Base-by-base conservation (phyloP, 1,140 invertebrate species). In the Ectropis grisescens region DNA sequence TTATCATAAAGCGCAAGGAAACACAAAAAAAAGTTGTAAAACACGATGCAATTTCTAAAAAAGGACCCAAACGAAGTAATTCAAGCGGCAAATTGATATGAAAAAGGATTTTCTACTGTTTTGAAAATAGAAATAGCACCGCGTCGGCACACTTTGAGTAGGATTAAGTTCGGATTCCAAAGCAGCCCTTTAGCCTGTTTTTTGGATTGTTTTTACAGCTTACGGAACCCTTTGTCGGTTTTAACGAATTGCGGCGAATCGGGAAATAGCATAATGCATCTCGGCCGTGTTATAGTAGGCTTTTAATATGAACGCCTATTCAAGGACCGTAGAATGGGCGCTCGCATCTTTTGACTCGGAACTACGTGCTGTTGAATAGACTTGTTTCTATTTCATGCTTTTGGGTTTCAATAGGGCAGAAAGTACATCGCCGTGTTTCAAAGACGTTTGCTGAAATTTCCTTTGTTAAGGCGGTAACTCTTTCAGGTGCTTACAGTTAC, bases 41-140 rank as follows among this genome's bases (percentile, higher is more conserved):
- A 62, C 52, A 58, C 38, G 31, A 27, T 48, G 39, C 51, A 41
- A 55, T 60, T 57, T 41, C 12, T 35, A 47, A 65, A 66, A 67
- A 52, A 38, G 24, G 47, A 50, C 40, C 32, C 42, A 51, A 78
- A 48, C 33, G 57, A 48, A 57, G 44, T 52, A 53, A 69, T 55
- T 59, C 59, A 64, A 45, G 67, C 75, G 70, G 64, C 61, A 80
- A 75, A 80, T 76, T 65, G 66, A 44, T 72, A 70, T 66, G 65
- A 60, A 75, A 76, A 68, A 58, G 67, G 66, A 64, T 64, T 76
- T 64, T 68, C 71, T 75, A 65, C 75, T 80, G 71, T 80, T 80
- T 80, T 76, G 57, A 58, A 75, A 80, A 80, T 71, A 80, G 34
- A 57, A 48, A 43, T 43, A 48, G 49, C 51, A 46, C 10, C 31